These are phyloP conservation scores for Peucedramus taeniatus DNA, from an alignment of 2,113 vertebrate species.

Conservation along the genomic window DNA sequence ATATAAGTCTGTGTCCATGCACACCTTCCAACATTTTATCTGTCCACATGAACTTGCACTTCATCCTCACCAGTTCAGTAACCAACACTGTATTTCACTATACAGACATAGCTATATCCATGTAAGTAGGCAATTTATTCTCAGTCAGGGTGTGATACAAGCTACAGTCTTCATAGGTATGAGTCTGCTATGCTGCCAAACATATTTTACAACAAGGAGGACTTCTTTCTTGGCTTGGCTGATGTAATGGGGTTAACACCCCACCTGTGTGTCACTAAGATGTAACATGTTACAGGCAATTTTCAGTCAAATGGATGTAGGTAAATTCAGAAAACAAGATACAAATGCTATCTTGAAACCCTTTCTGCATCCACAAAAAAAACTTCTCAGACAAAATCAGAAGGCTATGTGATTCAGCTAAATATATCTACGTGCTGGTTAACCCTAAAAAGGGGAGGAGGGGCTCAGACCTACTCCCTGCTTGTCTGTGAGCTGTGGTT, in stretches of 20 bases:
- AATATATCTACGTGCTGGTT: neutral
- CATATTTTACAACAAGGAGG: neutral
- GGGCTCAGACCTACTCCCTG: neutral
- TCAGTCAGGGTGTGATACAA: neutral
- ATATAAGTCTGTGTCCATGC: accelerated
- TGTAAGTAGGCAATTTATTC: neutral
- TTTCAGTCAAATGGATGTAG: neutral
- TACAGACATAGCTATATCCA: neutral
- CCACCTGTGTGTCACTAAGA: neutral
- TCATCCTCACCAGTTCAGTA: neutral
- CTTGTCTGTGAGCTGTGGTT: neutral
- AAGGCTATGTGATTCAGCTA: neutral
- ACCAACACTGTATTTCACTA: neutral
- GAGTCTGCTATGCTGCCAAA: neutral
- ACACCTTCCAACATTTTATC: neutral
- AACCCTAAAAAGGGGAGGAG: neutral
- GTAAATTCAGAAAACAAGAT: neutral
- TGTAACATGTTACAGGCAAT: neutral
- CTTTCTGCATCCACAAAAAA: neutral
- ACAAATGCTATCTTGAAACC: neutral
- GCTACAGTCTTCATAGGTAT: neutral
- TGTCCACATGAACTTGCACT: neutral
- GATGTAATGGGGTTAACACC: neutral
- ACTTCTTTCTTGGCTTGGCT: neutral
- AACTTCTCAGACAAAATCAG: neutral